phyloP scores from a whole-genome alignment of 2,888 invertebrate genomes.

The Apoda limacodes region DNA sequence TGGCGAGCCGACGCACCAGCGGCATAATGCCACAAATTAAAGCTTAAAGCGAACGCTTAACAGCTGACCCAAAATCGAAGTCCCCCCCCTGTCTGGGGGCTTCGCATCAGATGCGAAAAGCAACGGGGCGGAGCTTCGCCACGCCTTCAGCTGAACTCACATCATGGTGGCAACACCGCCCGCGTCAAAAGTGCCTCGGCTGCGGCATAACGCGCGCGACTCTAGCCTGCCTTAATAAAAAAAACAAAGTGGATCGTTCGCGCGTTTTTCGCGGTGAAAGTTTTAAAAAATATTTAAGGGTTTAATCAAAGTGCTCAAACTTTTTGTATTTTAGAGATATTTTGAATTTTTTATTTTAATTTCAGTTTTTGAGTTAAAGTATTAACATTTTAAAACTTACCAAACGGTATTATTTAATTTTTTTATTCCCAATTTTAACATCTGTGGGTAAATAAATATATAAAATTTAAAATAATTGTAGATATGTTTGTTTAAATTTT shows the following conservation, averaged over 20 bases:
- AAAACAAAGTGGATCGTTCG: constrained; percentile 26
- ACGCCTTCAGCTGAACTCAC: constrained; percentile 47
- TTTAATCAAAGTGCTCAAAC: no score
- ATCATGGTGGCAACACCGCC: constrained; percentile 29
- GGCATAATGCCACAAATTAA: constrained; percentile 67
- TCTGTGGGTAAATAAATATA: no score
- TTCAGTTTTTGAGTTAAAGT: constrained; percentile 1
- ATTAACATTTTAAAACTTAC: constrained; percentile 1
- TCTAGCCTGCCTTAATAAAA: constrained; percentile 27
- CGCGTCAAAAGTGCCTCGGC: constrained; percentile 61
- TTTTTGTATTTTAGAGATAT: no score
- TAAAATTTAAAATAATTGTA: no score
- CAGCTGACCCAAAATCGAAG: constrained; percentile 68
- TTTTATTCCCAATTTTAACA: no score
- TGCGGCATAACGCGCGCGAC: constrained; percentile 46
- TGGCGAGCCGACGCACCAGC: constrained; percentile 48
- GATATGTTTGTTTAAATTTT: no score
- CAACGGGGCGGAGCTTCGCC: constrained; percentile 61
- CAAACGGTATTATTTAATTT: no score
- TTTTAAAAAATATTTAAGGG: no score
- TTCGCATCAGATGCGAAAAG: constrained; percentile 50
- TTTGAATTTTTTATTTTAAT: constrained; percentile 2
- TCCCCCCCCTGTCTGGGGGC: constrained; percentile 42
- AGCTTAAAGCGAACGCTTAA: constrained; percentile 68
- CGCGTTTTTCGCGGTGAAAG: no score